Percentiles rank a stretch among this genome's conserved stretches.
Evolutionary conservation across 2,888 invertebrate species (phyloP).

Genomic region (Diabrotica balteata): DNA sequence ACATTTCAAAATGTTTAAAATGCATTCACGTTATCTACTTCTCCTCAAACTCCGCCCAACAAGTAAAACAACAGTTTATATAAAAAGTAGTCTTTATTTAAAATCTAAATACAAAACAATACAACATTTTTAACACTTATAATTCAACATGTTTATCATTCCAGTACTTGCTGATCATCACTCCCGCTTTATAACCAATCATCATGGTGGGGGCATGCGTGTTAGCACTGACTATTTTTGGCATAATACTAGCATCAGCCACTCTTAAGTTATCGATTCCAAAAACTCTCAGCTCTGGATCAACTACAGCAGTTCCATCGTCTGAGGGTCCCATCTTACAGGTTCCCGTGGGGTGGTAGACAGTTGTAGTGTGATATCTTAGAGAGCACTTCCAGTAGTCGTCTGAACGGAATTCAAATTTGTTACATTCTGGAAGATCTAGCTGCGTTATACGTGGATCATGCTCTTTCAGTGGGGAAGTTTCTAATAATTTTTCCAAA

Average conservation of each 20-base stretch:
- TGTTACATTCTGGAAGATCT: neutral
- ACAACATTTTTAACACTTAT: no score
- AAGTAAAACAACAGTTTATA: no score
- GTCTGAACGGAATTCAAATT: slow-evolving; percentile 54
- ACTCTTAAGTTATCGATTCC: slow-evolving; percentile 74
- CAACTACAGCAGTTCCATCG: slow-evolving; percentile 72
- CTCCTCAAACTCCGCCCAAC: no score
- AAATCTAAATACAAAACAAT: no score
- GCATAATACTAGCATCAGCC: slow-evolving; percentile 85
- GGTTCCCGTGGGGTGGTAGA: slow-evolving; percentile 84
- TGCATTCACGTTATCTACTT: no score
- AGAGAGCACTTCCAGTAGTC: slow-evolving; percentile 81
- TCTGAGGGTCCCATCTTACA: slow-evolving; percentile 78
- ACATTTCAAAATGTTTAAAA: no score
- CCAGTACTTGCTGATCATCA: slow-evolving; percentile 77
- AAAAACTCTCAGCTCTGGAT: slow-evolving; percentile 68
- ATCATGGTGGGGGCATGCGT: slow-evolving; percentile 84
- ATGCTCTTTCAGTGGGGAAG: neutral
- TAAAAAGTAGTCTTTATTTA: no score
- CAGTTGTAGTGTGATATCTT: slow-evolving; percentile 76
- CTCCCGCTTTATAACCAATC: slow-evolving; percentile 84
- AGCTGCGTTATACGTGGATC: neutral
- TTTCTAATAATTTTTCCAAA: neutral
- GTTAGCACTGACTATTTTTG: slow-evolving; percentile 78
- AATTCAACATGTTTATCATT: neutral